Base-by-base conservation (phyloP, 2,888 invertebrate genomes). In the Synergus umbraculus region DNA sequence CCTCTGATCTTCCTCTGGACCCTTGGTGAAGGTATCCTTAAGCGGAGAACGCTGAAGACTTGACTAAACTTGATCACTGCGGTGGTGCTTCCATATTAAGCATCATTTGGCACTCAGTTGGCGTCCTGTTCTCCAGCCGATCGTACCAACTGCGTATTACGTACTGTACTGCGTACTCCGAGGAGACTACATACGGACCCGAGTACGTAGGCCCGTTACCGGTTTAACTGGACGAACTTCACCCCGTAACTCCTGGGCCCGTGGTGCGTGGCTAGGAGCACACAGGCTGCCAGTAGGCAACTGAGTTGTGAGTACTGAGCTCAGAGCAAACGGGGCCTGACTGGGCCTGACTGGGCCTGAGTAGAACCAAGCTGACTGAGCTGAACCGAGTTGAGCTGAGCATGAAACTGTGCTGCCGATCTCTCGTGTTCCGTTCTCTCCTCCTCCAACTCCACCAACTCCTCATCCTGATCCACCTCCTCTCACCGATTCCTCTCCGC, bases 321-420 rank as follows among this genome's bases (percentile, higher is more conserved):
- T 73, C 73, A 49, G 29, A 10, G 54, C 8, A 73, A 73, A 73
- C 73, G 29, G 69, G 69, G 69, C 69, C 69, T 69, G 22, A 69
- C 18, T 54, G n/a, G 73, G 37, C 49, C 49, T 49, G 66, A 77
- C 18, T 54, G 37, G 73, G 37, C 49, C 49, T 49, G 66, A 77
- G 43, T n/a, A 73, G 29, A 76, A 86, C 79, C 85, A 81, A 80
- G 84, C 86, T 80, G 67, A 60, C 41, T 43, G 88, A 86, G 86
- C 86, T 85, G 85, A 86, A 84, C 85, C 84, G 84, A 87, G 87
- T 85, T 86, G 86, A 87, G 84, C 85, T 85, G 85, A 88, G 85
- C 87, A 88, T 88, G 88, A 89, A 89, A 89, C 89, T 89, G 89
- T 89, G 89, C 89, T 82, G 89, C 89, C 88, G 89, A 90, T 89